Conservation (phyloP, 2,113 vertebrate species). For the Carlito syrichta region DNA sequence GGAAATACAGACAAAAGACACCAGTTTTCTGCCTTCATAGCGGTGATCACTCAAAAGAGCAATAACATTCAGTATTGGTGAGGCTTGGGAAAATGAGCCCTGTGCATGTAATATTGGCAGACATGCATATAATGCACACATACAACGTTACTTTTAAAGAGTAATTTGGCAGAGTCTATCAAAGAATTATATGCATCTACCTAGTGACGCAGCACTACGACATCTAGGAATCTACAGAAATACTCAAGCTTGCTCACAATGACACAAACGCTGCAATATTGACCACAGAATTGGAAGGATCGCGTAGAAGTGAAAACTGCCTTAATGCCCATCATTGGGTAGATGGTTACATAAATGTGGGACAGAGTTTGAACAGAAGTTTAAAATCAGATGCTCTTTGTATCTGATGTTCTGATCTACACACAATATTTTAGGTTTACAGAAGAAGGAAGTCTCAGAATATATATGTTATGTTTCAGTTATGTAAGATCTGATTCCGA, state of each 20-base stretch:
- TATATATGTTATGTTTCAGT: background rate
- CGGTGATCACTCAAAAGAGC: background rate
- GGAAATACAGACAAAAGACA: background rate
- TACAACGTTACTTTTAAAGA: background rate
- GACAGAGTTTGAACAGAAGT: background rate
- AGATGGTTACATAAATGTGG: no score
- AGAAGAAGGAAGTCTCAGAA: background rate
- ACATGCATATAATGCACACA: background rate
- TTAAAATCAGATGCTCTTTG: background rate
- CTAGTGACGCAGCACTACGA: background rate
- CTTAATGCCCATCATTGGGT: no score
- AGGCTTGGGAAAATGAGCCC: background rate
- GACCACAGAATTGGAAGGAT: fast-evolving
- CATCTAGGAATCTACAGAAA: background rate
- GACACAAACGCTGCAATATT: no score
- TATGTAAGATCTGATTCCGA: background rate
- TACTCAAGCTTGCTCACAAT: background rate
- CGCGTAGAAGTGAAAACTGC: background rate
- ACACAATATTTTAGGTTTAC: background rate
- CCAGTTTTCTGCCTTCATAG: background rate
- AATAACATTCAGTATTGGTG: background rate
- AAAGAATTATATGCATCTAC: background rate
- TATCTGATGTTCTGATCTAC: background rate
- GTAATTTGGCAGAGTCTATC: background rate
- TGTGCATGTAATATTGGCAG: background rate